These are phyloP conservation scores for Stegana nigrithorax DNA, from an alignment of 2,888 invertebrate genomes.

Conservation along the genomic window DNA sequence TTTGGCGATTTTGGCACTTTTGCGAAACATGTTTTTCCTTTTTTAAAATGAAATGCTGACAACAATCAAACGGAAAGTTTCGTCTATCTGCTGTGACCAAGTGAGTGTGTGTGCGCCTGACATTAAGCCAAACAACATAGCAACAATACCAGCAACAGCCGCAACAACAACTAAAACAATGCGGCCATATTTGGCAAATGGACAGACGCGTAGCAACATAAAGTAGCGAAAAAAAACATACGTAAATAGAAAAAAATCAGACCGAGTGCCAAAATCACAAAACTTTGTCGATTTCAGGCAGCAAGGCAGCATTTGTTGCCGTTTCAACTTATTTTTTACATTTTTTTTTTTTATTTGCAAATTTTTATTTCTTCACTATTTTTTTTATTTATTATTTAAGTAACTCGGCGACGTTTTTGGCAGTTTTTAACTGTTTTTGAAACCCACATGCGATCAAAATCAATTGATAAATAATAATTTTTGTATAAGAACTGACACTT, in stretches of 20 bases:
- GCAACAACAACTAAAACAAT: conserved; percentile 38
- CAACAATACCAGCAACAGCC: conserved; percentile 43
- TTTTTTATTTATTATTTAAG: neutral
- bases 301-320: no score
- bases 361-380: no score
- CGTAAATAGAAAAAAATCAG: neutral
- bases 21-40: conserved; percentile 60
- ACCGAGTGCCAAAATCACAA: neutral
- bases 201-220: conserved; percentile 30
- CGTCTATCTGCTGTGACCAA: conserved; percentile 3
- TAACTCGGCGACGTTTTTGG: conserved; percentile 19
- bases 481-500: conserved; percentile 54
- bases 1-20: conserved; percentile 26
- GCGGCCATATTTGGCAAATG: conserved; percentile 61
- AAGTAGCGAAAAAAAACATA: conserved; percentile 8
- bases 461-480: conserved; percentile 48
- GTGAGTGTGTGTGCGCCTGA: conserved; percentile 39
- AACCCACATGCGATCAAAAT: conserved; percentile 48
- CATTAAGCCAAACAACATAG: conserved; percentile 48
- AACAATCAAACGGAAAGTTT: conserved; percentile 27
- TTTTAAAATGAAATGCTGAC: conserved; percentile 54
- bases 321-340: neutral
- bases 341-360: neutral
- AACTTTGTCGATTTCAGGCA: neutral
- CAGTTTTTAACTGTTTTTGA: conserved; percentile 47